Base-by-base conservation (phyloP, 30 jellyfish, hydroid and myxozoan genomes). In the Hydractinia symbiolongicarpus region DNA sequence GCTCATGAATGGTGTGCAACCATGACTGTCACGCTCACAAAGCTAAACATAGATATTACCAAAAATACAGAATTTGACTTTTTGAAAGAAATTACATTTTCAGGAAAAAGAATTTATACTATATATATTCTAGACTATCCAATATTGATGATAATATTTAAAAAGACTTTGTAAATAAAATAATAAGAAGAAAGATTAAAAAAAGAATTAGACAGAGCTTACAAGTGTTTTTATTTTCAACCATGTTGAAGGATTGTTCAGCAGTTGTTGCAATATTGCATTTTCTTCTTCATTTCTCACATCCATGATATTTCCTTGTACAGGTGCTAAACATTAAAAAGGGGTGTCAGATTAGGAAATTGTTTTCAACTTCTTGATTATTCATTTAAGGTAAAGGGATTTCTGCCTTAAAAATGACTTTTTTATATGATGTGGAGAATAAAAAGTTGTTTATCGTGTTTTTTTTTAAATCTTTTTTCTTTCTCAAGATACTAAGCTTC, bases 1-100 rank as follows among this genome's bases (percentile, higher is more conserved):
- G 11, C 92, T 76, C 70, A 84, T 6, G 56, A 90, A 86, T 9
- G 97, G 97, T 20, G 97, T 90, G 73, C 97, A 90, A 54, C 97
- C 95, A 20, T 84, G 90, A 53, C 88, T 78, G 53, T 90, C 97
- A 11, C 90, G 83, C 56, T 90, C 82, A 17, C 76, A 76, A 64
- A 90, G 78, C 97, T 90, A 71, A 66, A 57, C 60, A 8, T 11
- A 62, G 54, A 30, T 30, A 30, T 30, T 30, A 82, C 0, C 68
- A 58, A 58, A 1, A 30, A 16, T 0, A 0, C 69, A 58, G 17
- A 58, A 58, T 16, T 30, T 0, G 44, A 30, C 44, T 30, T 2
- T 30, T 30, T 30, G 44, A 30, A 30, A 30, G 44, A 30, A 30
- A 30, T 30, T 30, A 30, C 44, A 30, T 2, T 30, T 30, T 30